Percentiles rank a stretch among this genome's conserved stretches.
These are phyloP conservation scores for Drosophila prolongata DNA, from an alignment of 2,888 invertebrate species.

Conservation along the genomic window DNA sequence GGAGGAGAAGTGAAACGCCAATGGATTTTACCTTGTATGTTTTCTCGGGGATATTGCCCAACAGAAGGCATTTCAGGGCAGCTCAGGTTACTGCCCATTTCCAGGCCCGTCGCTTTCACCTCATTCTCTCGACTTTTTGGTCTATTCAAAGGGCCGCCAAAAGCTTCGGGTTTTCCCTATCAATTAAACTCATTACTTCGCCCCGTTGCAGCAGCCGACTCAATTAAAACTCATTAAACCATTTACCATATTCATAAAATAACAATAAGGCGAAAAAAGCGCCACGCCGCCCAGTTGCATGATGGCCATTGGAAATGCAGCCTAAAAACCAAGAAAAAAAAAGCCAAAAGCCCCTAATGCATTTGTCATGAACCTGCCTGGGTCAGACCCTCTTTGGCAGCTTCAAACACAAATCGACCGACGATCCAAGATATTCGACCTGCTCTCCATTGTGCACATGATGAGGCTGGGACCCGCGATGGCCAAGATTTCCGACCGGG, in stretches of 20 bases:
- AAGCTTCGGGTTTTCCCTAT: conserved; percentile 52
- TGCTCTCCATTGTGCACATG: conserved; percentile 80
- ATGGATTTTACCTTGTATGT: conserved; percentile 22
- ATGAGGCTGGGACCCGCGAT: conserved; percentile 58
- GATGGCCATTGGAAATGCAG: conserved; percentile 36
- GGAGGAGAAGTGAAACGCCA: conserved; percentile 21
- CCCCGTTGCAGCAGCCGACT: conserved; percentile 35
- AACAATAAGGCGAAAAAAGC: conserved; percentile 58
- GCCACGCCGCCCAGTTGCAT: conserved; percentile 55
- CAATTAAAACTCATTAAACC: conserved; percentile 79
- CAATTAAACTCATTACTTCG: conserved; percentile 74
- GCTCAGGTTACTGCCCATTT: conserved; percentile 36
- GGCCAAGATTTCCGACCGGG: conserved; percentile 17
- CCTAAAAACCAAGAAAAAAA: conserved; percentile 1
- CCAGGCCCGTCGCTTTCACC: conserved; percentile 60
- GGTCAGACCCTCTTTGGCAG: conserved; percentile 39
- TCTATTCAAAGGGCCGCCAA: conserved; percentile 51
- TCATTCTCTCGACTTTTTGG: conserved; percentile 34
- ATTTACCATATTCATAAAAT: conserved; percentile 77
- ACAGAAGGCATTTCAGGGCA: conserved; percentile 47
- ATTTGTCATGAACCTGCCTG: conserved; percentile 77
- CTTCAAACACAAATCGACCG: conserved; percentile 52
- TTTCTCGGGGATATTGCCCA: conserved; percentile 28
- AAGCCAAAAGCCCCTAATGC: conserved; percentile 57
- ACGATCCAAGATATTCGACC: conserved; percentile 63